Conservation (phyloP, 2,797 vertebrate species). For the Chiroxiphia lanceolata region DNA sequence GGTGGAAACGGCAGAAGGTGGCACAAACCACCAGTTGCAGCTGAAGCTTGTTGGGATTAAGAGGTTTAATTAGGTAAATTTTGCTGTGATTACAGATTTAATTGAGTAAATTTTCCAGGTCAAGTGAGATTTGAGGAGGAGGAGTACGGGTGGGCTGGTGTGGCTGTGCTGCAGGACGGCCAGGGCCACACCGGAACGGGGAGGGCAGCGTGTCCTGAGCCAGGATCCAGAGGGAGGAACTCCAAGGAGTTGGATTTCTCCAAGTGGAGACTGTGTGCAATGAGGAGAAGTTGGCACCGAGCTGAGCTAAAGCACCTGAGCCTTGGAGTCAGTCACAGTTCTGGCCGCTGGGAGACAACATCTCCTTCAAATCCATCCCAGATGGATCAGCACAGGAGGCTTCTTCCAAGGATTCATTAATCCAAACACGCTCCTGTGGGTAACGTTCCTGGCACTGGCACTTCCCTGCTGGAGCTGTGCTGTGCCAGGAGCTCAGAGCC, state of each 20-base stretch:
- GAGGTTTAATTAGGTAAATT: background rate
- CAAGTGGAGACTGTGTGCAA: fast-evolving
- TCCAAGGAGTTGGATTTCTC: background rate
- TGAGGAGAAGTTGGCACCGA: background rate
- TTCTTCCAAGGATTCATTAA: background rate
- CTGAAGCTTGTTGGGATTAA: background rate
- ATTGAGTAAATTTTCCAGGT: background rate
- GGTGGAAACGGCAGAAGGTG: background rate
- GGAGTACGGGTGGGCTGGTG: background rate
- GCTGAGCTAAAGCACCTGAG: background rate
- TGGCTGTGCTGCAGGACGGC: background rate
- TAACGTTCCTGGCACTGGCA: fast-evolving
- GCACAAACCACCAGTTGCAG: background rate
- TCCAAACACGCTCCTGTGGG: fast-evolving
- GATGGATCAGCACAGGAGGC: fast-evolving
- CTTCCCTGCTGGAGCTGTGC: too few relatives aligned
- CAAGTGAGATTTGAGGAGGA: background rate
- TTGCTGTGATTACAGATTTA: background rate
- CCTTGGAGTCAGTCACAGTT: background rate
- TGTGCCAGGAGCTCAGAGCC: constrained; percentile 46
- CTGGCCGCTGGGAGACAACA: fast-evolving
- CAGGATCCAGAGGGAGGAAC: background rate
- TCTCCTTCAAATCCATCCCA: background rate
- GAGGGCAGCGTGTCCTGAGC: background rate
- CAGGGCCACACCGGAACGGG: background rate